phyloP scores from a whole-genome alignment of 1,140 invertebrate species.

The Episyrphus balteatus region DNA sequence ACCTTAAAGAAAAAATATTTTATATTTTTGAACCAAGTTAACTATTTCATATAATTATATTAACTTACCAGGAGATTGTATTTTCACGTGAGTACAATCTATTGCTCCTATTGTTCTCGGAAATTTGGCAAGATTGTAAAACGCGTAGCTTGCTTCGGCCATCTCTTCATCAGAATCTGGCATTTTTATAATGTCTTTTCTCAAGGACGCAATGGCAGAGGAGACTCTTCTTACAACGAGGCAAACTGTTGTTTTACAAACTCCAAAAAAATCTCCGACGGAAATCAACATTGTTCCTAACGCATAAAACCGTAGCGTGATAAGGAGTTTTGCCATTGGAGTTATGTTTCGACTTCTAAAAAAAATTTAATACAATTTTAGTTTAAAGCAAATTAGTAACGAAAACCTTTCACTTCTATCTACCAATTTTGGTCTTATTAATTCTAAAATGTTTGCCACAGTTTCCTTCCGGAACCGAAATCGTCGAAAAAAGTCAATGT shows the following conservation, averaged over 20 bases:
- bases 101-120: constrained; percentile 20
- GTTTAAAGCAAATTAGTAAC: background rate
- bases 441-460: background rate
- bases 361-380: background rate
- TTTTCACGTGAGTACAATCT: constrained; percentile 16
- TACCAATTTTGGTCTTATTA: background rate
- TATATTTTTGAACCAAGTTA: background rate
- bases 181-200: background rate
- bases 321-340: background rate
- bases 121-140: background rate
- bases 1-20: background rate
- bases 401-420: background rate
- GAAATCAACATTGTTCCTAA: background rate
- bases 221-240: background rate
- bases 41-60: background rate
- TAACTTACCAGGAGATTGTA: constrained; percentile 16
- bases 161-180: background rate
- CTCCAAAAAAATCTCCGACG: background rate
- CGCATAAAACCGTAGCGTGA: background rate
- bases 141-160: background rate
- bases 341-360: background rate
- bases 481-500: background rate
- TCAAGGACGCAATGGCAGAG: background rate
- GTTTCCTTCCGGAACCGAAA: too few species aligned
- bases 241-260: background rate